Evolutionary conservation across 1,140 invertebrate species (phyloP), one percentile per base, ranked within the genome.

Genomic region (Acromyrmex echinatior): DNA sequence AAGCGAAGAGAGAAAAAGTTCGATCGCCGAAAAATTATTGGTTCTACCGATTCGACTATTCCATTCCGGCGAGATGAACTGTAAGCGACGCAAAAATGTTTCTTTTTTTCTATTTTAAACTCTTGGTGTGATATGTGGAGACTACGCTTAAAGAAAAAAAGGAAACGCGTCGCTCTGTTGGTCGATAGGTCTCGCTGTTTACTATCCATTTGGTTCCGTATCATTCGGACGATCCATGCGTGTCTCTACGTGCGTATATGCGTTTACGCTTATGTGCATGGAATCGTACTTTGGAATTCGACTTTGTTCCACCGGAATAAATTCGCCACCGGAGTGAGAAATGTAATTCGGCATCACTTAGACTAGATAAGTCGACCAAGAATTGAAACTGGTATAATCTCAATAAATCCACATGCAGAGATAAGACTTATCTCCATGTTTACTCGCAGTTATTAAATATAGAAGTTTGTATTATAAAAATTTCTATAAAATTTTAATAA

Each of bases 51-150:
- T 5, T 51, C 58, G 58, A 65, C 10, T 31, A n/a, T 28, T 76
- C 45, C 28, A 88, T 60, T 86, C 56, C 70, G 56, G 65, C 73
- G 78, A 87, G 77, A 39, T 74, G 28, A 76, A 71, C 76, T 86
- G 45, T 71, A 60, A 86, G 68, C 80, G 80, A 89, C 25, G 45
- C 51, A 65, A 88, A 65, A 88, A 70, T 62, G 63, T 74, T 62
- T 66, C 65, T 68, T 53, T 56, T 18, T 53, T 63, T 82, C 70
- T 79, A 87, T 86, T 53, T 84, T 76, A 87, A 92, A 86, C 39
- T 80, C 86, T 90, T 87, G 76, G 76, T 88, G 78, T 93, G 92
- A 93, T 93, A 93, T 93, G 92, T 93, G 63, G 81, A 77, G 85
- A 82, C 86, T 81, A 88, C 82, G 85, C 77, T 51, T 86, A 65